phyloP scores from a whole-genome alignment of 2,888 invertebrate genomes.

The Scrobipalpa costella region DNA sequence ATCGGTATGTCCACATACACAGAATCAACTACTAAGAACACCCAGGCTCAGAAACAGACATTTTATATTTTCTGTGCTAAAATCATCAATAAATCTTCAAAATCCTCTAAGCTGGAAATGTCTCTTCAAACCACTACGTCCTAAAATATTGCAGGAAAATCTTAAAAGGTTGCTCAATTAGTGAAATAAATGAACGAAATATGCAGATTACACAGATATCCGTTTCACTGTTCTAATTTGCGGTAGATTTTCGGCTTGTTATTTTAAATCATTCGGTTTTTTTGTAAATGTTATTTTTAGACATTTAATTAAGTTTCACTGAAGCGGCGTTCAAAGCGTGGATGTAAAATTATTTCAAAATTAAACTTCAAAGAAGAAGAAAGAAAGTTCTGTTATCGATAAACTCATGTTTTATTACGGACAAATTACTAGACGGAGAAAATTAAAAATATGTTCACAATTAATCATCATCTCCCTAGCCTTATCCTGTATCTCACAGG shows the following conservation, averaged over 20 bases:
- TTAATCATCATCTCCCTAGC: too few relatives aligned
- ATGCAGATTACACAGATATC: neutral
- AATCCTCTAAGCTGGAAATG: neutral
- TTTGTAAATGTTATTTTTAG: neutral
- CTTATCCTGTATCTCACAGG: too few relatives aligned
- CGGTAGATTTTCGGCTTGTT: neutral
- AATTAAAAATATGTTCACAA: too few relatives aligned
- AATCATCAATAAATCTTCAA: neutral
- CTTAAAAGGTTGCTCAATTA: constrained; percentile 13
- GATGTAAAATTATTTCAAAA: too few relatives aligned
- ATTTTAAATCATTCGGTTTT: neutral
- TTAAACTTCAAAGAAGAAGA: too few relatives aligned
- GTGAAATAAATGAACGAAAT: constrained; percentile 1
- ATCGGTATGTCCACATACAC: too few relatives aligned
- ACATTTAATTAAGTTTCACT: neutral
- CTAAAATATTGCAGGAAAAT: neutral
- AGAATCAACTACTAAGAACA: too few relatives aligned
- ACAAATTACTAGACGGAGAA: too few relatives aligned
- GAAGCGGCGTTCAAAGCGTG: too few relatives aligned
- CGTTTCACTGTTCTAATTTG: neutral
- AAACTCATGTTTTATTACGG: too few relatives aligned
- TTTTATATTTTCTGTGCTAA: neutral
- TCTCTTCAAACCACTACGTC: neutral
- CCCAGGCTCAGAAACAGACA: too few relatives aligned
- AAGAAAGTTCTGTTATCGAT: too few relatives aligned